A percentile compares a stretch with the other conserved stretches of the same genome.
phyloP scores from a whole-genome alignment of 2,888 invertebrate species.

The Endotricha flammealis region DNA sequence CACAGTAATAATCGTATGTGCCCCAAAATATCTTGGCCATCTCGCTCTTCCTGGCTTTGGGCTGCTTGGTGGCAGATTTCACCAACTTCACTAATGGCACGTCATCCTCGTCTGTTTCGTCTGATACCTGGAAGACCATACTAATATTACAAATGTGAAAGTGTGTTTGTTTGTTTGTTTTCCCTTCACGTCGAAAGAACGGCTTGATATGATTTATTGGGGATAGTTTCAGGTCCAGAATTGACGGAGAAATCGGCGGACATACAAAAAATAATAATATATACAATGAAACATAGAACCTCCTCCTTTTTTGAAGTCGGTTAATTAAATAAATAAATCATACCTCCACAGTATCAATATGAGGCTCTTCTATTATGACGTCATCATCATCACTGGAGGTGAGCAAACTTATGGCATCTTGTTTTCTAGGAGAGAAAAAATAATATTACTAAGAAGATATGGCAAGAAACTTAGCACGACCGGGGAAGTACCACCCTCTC shows the following conservation, averaged over 20 bases:
- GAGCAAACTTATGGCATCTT: conserved; percentile 54
- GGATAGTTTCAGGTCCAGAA: neutral
- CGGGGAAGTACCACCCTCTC: no score
- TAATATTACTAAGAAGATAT: neutral
- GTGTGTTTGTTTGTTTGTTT: no score
- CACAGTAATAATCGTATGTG: conserved; percentile 39
- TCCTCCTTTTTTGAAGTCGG: no score
- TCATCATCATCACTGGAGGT: conserved; percentile 68
- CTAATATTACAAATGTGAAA: no score
- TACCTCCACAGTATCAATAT: conserved; percentile 60
- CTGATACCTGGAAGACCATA: conserved; percentile 61
- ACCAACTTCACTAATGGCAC: conserved; percentile 44
- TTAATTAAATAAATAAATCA: conserved; percentile 22
- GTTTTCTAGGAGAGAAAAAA: conserved; percentile 27
- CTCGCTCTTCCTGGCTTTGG: conserved; percentile 14
- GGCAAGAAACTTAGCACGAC: no score
- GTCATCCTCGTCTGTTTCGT: conserved; percentile 64
- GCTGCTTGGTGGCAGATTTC: conserved; percentile 7
- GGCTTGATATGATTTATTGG: conserved; percentile 34
- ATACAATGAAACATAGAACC: no score
- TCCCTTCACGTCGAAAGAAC: no score
- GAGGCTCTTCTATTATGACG: conserved; percentile 59
- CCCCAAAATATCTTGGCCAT: conserved; percentile 28
- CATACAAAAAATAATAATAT: no score
- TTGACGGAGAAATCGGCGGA: no score